A percentile compares a stretch with the other conserved stretches of the same genome.
phyloP scores from a whole-genome alignment of 2,113 vertebrate genomes.

The Vireo altiloquus region DNA sequence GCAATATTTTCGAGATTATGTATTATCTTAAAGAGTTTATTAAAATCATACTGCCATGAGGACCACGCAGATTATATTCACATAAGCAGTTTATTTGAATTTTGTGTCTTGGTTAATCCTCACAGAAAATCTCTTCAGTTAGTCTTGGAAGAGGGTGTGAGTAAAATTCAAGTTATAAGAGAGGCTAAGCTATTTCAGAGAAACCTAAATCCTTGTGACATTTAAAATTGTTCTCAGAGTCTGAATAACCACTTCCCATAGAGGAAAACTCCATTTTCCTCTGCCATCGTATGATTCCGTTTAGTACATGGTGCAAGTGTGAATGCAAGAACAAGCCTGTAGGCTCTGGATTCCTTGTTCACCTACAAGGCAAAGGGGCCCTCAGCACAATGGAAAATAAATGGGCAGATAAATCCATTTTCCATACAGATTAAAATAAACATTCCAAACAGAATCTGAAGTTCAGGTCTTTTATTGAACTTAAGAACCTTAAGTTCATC shows the following conservation, averaged over 20 bases:
- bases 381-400: not conserved
- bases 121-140: not conserved
- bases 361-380: not conserved
- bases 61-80: not conserved
- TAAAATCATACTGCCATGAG: not conserved
- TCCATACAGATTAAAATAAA: not conserved
- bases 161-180: not conserved
- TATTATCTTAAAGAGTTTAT: not conserved
- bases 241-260: not conserved
- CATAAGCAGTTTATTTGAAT: not conserved
- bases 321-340: accelerated
- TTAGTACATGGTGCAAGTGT: not conserved
- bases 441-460: not conserved
- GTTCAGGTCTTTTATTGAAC: not conserved
- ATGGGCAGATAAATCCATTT: not conserved
- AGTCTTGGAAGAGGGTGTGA: not conserved
- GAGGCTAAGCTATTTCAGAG: not conserved
- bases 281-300: not conserved
- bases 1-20: not conserved
- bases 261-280: not conserved
- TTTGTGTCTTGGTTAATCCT: not conserved
- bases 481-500: not conserved
- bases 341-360: not conserved
- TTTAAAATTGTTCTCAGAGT: not conserved
- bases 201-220: not conserved